These are phyloP conservation scores for Rhyacophila brunnea DNA, from an alignment of 1,140 invertebrate genomes.

Conservation along the genomic window DNA sequence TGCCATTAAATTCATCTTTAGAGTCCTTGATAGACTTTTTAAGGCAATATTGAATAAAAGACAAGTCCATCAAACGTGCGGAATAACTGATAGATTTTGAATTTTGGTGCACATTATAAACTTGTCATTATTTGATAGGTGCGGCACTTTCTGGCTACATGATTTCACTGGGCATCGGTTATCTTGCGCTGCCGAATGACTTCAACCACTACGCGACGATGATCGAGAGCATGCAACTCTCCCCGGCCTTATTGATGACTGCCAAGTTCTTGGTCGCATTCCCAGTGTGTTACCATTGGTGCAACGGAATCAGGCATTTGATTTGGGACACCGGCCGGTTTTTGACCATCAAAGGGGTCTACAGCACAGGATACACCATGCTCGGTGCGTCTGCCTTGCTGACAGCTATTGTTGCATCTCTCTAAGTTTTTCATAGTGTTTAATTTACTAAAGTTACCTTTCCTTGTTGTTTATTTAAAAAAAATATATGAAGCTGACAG, in stretches of 20 bases:
- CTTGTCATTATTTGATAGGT: too few species aligned
- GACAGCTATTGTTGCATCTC: slow-evolving; percentile 43
- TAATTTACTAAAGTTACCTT: neutral
- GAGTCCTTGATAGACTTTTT: too few species aligned
- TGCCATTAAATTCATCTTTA: too few species aligned
- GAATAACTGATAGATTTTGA: too few species aligned
- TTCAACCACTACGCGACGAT: slow-evolving; percentile 57
- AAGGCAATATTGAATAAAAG: too few species aligned
- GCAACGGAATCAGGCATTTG: slow-evolving; percentile 72
- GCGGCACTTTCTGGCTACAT: slow-evolving; percentile 55
- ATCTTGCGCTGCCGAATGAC: slow-evolving; percentile 55
- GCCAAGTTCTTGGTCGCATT: slow-evolving; percentile 60
- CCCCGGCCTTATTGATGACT: slow-evolving; percentile 51
- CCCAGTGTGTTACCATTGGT: slow-evolving; percentile 65
- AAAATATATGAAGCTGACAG: neutral
- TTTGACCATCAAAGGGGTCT: slow-evolving; percentile 69
- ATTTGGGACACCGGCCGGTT: slow-evolving; percentile 70
- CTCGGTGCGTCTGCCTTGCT: slow-evolving; percentile 48
- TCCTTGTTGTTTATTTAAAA: neutral
- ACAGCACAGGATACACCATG: slow-evolving; percentile 66
- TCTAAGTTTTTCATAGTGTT: slow-evolving; percentile 38
- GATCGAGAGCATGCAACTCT: slow-evolving; percentile 56
- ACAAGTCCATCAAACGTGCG: too few species aligned
- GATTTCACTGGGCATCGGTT: slow-evolving; percentile 54
- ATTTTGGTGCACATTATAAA: too few species aligned